Evolutionary conservation across 2,888 invertebrate species (phyloP), one percentile per base, ranked within the genome.

Genomic region (Pardosa pseudoannulata): DNA sequence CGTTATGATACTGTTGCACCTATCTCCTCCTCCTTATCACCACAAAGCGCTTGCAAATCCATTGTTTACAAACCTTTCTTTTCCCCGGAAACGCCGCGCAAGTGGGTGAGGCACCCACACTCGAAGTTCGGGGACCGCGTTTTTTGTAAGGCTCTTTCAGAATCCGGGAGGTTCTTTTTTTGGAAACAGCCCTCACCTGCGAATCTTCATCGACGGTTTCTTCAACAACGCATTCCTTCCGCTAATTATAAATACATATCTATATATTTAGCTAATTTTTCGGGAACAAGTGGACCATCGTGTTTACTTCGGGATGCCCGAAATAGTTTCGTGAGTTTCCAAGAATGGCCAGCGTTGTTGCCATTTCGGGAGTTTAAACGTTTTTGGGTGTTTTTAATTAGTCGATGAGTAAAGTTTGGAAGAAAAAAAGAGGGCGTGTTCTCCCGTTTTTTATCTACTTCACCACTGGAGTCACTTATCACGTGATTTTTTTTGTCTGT

Each of bases 331-430:
- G 23, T 7, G 41, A 67, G 78, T 67, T n/a, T 83, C 82, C 72
- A 83, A 71, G 82, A 83, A 85, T 78, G 83, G 78, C 72, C 28
- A 36, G 67, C 32, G 36, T n/a, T 39, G 78, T 78, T 78, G 72
- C 83, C 83, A 73, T 78, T 78, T 85, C 56, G 78, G 78, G 83
- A 39, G 67, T 56, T 83, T 27, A 71, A 50, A 32, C 70, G 39
- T 41, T 23, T n/a, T n/a, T n/a, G n/a, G n/a, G 16, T 70, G 23
- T 3, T 32, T 41, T 70, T 41, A 23, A 36, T 70, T 41, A n/a
- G 13, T 27, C 27, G 70, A 41, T 70, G 70, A 70, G 70, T 70
- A 39, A 70, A 67, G 67, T 56, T 56, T 11, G 1, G 56, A 23
- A 23, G 11, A 23, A 56, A 23, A 46, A 2, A 2, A 46, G 23